Base-by-base conservation (phyloP, 2,797 vertebrate genomes). In the Premnoplex brunnescens region DNA sequence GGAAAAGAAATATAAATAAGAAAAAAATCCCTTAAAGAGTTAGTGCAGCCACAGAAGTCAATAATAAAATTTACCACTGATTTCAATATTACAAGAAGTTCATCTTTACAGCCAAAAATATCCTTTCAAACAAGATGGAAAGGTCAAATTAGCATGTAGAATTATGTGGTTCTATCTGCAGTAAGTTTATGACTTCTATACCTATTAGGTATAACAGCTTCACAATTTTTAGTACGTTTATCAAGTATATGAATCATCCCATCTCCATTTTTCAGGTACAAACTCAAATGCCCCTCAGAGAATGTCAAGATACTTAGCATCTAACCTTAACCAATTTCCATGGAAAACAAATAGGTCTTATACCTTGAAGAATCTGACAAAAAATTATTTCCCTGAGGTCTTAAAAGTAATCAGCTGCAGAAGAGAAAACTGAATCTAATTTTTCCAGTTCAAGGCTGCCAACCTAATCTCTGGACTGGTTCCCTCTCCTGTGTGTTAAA, bases 81-180 rank as follows among this genome's bases (percentile, higher is more conserved):
- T 83, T 18, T 88, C 48, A 68, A 5, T 51, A 80, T 77, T 77
- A 43, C 27, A 85, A 91, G 36, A 37, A 56, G 21, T 84, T 92
- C 3, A 32, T 44, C 56, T 80, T 80, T 62, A 41, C 49, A 94
- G 20, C 6, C 21, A 58, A 91, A 88, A 88, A 36, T 2, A 0
- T 55, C 58, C 34, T 78, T 93, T 91, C 36, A 85, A 80, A 85
- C 9, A 72, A 39, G 58, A 75, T 2, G 7, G 56, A 96, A 96
- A 88, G 54, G 91, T 94, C 67, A 87, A 87, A 93, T 87, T 73
- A 85, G 9, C 88, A 90, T 84, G 72, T 84, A 23, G 46, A 94
- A 54, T 13, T 24, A 51, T 6, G 41, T 24, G 76, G 72, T 41
- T 60, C 28, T 88, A 52, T 39, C 73, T 68, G 58, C 4, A 7